Percentiles rank a stretch among this genome's conserved stretches.
Evolutionary conservation across 35 echinoderm and acorn worm species (phyloP).

Genomic region (Antedon bifida): DNA sequence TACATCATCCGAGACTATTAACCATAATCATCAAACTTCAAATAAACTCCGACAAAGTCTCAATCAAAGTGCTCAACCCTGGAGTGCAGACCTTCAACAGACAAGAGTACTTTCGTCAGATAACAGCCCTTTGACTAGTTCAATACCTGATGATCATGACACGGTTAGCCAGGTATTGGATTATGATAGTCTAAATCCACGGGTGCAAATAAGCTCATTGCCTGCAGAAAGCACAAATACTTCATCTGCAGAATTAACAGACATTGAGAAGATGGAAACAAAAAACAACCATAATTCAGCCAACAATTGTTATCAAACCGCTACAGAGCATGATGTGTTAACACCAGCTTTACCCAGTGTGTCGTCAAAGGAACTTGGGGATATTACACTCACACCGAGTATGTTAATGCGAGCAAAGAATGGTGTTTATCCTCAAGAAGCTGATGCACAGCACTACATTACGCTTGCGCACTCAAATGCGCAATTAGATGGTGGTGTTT

Average conservation of each 20-base stretch:
- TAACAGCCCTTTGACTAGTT: no score
- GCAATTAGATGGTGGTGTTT: background rate
- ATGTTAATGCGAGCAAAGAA: background rate
- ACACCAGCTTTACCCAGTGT: background rate
- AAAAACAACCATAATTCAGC: no score
- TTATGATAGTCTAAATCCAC: no score
- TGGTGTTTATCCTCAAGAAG: background rate
- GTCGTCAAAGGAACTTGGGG: background rate
- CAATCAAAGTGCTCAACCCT: background rate
- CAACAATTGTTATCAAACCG: no score
- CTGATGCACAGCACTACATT: background rate
- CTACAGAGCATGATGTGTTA: background rate
- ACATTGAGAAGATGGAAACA: no score
- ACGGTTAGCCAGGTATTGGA: no score
- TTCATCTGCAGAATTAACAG: no score
- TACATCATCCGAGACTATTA: no score
- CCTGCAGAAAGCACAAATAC: no score
- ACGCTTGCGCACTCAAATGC: background rate
- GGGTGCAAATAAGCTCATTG: no score
- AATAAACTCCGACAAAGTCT: background rate
- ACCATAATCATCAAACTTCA: background rate
- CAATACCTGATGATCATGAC: no score
- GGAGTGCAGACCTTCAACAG: background rate
- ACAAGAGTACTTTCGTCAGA: background rate
- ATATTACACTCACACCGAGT: background rate